Percentiles rank a stretch among this genome's conserved stretches.
These are phyloP conservation scores for Gisinianus flammeolus DNA, from an alignment of 2,888 invertebrate species.

Conservation along the genomic window DNA sequence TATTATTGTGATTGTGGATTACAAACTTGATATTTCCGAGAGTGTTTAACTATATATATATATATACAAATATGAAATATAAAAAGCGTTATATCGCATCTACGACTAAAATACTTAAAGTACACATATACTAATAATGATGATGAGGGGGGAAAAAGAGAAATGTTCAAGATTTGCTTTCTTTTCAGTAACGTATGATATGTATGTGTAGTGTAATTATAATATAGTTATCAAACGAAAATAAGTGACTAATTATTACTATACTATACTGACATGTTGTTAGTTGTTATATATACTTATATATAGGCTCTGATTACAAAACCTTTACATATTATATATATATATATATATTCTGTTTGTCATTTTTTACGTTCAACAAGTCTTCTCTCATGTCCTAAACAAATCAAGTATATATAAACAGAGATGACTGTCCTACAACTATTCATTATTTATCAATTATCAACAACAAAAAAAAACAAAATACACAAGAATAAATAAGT, in stretches of 20 bases:
- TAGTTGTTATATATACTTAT: not conserved
- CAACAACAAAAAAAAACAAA: too few relatives aligned
- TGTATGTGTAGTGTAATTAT: not conserved
- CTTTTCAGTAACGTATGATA: not conserved
- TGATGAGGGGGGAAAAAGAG: not conserved
- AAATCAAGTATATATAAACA: too few relatives aligned
- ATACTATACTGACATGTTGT: too few relatives aligned
- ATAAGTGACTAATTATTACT: too few relatives aligned
- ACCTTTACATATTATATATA: not conserved
- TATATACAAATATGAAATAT: not conserved
- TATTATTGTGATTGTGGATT: constrained; percentile 21
- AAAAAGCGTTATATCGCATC: not conserved
- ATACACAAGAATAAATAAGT: not conserved
- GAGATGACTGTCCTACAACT: too few relatives aligned
- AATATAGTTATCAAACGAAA: not conserved
- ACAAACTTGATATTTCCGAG: not conserved
- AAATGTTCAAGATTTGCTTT: too few relatives aligned
- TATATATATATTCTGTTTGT: too few relatives aligned
- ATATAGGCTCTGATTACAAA: not conserved
- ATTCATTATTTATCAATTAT: too few relatives aligned
- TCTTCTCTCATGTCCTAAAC: too few relatives aligned
- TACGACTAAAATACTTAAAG: not conserved
- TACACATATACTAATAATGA: not conserved
- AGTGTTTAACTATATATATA: not conserved
- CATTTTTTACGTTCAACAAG: too few relatives aligned